Evolutionary conservation across 1,140 invertebrate species (phyloP).

Genomic region (Microplitis demolitor): DNA sequence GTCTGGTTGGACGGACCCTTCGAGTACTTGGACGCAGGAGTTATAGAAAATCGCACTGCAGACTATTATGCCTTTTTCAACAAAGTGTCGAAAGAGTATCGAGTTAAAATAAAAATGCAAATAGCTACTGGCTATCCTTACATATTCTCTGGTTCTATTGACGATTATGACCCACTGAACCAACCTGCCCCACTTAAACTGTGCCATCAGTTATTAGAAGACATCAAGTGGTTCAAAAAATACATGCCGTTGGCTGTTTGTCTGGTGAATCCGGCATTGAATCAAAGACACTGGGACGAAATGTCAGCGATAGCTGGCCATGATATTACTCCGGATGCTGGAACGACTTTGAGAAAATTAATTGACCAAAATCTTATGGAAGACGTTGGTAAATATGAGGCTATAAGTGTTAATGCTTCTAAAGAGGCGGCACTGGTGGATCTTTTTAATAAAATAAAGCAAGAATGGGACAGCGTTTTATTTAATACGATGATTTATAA

Average conservation of each 20-base stretch:
- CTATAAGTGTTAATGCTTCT: slow-evolving; percentile 86
- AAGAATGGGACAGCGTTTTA: slow-evolving; percentile 81
- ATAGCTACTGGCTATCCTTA: slow-evolving; percentile 70
- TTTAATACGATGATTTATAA: slow-evolving; percentile 77
- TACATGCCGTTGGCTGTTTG: slow-evolving; percentile 80
- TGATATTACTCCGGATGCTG: slow-evolving; percentile 84
- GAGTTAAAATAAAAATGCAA: slow-evolving; percentile 78
- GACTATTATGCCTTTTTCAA: slow-evolving; percentile 75
- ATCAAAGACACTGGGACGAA: slow-evolving; percentile 89
- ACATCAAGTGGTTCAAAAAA: slow-evolving; percentile 80
- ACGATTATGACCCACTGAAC: slow-evolving; percentile 77
- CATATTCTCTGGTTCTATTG: slow-evolving; percentile 67
- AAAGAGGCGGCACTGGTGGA: slow-evolving; percentile 85
- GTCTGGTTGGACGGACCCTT: slow-evolving; percentile 93
- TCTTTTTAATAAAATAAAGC: slow-evolving; percentile 80
- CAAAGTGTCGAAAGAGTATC: slow-evolving; percentile 81
- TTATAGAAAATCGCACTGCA: slow-evolving; percentile 75
- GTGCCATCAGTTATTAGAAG: slow-evolving; percentile 70
- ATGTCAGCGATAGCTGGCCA: slow-evolving; percentile 84
- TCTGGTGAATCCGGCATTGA: slow-evolving; percentile 85
- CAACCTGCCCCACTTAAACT: slow-evolving; percentile 80
- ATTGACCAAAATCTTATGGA: slow-evolving; percentile 76
- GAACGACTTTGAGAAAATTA: slow-evolving; percentile 83
- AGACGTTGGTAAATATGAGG: slow-evolving; percentile 80
- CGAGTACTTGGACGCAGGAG: slow-evolving; percentile 75